Conservation (phyloP, 2,888 invertebrate species). For the Timema cristinae region DNA sequence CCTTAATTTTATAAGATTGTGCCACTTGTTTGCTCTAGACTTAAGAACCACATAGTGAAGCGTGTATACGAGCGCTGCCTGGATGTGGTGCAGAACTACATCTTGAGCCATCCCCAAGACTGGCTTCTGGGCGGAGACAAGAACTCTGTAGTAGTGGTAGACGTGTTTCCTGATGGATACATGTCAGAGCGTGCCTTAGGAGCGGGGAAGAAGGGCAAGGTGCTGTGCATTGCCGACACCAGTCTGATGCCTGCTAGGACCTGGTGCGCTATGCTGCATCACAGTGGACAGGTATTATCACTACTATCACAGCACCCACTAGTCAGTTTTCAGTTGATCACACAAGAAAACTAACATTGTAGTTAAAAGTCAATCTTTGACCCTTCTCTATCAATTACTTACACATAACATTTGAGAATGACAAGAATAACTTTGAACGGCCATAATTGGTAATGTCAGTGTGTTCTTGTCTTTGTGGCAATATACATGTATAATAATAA, state of each 20-base stretch:
- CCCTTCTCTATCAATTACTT: too few species aligned
- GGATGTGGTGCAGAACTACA: conserved; percentile 47
- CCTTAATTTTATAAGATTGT: too few species aligned
- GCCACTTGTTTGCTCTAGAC: conserved; percentile 42
- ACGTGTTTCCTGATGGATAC: conserved; percentile 60
- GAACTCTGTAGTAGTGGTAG: conserved; percentile 55
- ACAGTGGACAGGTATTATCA: background rate
- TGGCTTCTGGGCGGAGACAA: conserved; percentile 55
- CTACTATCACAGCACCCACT: too few species aligned
- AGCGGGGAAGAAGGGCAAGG: conserved; percentile 47
- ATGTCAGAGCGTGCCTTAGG: conserved; percentile 46
- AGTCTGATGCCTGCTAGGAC: conserved; percentile 45
- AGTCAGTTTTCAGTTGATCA: too few species aligned
- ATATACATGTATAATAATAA: too few species aligned
- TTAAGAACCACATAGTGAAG: conserved; percentile 53
- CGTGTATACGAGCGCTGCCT: conserved; percentile 57
- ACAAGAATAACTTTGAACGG: too few species aligned
- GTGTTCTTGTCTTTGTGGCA: too few species aligned
- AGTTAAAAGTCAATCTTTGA: too few species aligned
- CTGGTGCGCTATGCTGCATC: conserved; percentile 40
- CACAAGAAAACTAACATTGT: too few species aligned
- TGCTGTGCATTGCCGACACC: conserved; percentile 64
- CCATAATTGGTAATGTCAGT: too few species aligned
- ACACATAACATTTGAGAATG: too few species aligned
- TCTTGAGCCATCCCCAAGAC: conserved; percentile 48